These are phyloP conservation scores for Leucoraja erinaceus DNA, from an alignment of 2,113 vertebrate species.

Conservation along the genomic window DNA sequence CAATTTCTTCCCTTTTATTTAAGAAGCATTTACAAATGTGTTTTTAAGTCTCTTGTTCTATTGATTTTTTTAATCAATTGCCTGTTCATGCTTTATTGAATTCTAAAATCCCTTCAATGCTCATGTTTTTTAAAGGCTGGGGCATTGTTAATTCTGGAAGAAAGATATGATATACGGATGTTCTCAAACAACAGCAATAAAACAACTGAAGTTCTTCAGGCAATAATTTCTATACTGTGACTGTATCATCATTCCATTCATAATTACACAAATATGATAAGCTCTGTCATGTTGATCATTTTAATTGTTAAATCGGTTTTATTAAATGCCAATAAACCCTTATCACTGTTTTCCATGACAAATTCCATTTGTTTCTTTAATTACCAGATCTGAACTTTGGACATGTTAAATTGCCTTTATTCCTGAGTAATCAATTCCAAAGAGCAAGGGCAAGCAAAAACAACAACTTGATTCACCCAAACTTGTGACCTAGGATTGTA, in stretches of 20 bases:
- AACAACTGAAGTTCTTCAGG: neutral
- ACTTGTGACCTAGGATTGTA: conserved; percentile 4
- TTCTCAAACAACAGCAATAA: neutral
- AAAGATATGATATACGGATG: neutral
- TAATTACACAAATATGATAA: conserved; percentile 32
- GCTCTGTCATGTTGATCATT: conserved; percentile 22
- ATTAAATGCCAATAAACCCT: conserved; percentile 34
- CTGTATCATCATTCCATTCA: neutral
- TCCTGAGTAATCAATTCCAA: conserved; percentile 36
- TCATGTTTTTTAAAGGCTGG: too few species aligned
- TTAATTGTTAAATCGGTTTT: conserved; percentile 35
- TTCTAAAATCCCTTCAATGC: too few species aligned
- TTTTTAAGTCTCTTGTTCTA: too few species aligned
- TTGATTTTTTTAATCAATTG: too few species aligned
- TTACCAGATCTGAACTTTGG: conserved; percentile 24
- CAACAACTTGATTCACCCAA: neutral
- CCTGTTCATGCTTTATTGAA: too few species aligned
- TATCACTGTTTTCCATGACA: conserved; percentile 34
- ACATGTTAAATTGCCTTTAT: conserved; percentile 13
- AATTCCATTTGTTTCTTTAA: conserved; percentile 35
- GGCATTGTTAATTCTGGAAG: neutral
- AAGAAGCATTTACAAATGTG: too few species aligned
- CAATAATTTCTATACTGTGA: neutral
- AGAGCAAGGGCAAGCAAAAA: conserved; percentile 25
- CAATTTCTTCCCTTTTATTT: too few species aligned